A percentile compares a stretch with the other conserved stretches of the same genome.
Evolutionary conservation across 2,797 vertebrate species (phyloP).

Genomic region (Gymnothorax reevesii): DNA sequence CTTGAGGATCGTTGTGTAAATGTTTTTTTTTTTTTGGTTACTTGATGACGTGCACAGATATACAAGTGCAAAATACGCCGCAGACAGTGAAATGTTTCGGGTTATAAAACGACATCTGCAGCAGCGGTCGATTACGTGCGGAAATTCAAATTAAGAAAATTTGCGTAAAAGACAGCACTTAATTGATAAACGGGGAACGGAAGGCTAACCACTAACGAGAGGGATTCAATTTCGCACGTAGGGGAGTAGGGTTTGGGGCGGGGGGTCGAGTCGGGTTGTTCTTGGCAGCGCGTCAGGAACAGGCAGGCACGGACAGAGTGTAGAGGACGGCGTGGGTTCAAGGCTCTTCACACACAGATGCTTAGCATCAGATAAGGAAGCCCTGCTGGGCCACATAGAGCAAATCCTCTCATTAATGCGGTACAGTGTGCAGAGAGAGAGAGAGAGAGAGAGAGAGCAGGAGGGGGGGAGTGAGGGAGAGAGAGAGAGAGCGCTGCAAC

Average conservation of each 20-base stretch:
- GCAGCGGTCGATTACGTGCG: neutral
- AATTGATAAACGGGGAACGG: neutral
- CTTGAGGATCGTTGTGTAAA: neutral
- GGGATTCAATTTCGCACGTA: neutral
- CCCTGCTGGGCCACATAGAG: conserved; percentile 1
- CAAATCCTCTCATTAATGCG: neutral
- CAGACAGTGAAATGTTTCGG: neutral
- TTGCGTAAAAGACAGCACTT: neutral
- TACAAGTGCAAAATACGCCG: neutral
- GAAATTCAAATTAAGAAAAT: neutral
- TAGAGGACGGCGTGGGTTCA: neutral
- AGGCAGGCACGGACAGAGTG: neutral
- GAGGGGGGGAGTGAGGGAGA: no score
- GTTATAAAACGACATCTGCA: neutral
- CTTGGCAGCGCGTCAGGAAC: neutral
- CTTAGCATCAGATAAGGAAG: neutral
- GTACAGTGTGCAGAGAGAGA: neutral
- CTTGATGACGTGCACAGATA: neutral
- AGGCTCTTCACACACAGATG: neutral
- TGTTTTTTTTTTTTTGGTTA: neutral
- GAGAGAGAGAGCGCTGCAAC: neutral
- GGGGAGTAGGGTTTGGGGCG: no score
- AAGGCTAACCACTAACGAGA: neutral
- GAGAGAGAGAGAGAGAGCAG: no score
- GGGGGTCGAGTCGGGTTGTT: neutral